Conservation (phyloP, 2,888 invertebrate genomes). For the Antheraea assamensis region DNA sequence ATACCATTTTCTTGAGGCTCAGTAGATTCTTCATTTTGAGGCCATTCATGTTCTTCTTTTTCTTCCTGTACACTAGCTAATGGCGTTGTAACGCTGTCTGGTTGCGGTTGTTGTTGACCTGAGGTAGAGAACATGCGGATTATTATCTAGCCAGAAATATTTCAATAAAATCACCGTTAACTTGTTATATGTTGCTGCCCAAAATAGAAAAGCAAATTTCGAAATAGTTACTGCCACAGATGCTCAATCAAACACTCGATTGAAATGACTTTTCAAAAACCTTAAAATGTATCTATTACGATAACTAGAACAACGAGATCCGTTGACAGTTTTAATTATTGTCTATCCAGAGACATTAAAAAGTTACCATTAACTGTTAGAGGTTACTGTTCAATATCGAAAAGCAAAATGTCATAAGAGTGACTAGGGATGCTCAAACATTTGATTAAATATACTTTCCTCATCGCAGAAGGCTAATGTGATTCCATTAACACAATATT, state of each 20-base stretch:
- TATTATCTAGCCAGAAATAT: neutral
- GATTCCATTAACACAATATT: too few relatives aligned
- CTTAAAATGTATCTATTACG: too few relatives aligned
- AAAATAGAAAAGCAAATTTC: neutral
- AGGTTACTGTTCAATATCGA: too few relatives aligned
- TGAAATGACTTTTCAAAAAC: too few relatives aligned
- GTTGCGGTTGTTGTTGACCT: constrained; percentile 56
- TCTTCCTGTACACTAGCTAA: constrained; percentile 86
- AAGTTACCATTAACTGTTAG: too few relatives aligned
- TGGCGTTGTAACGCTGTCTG: constrained; percentile 79
- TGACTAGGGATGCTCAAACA: too few relatives aligned
- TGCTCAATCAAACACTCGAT: neutral
- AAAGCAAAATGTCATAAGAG: too few relatives aligned
- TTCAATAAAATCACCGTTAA: neutral
- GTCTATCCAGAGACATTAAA: too few relatives aligned
- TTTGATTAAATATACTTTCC: too few relatives aligned
- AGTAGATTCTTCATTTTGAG: constrained; percentile 63
- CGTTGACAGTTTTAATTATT: too few relatives aligned
- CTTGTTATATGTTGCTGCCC: neutral
- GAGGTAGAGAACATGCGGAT: constrained; percentile 23
- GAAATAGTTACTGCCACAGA: neutral
- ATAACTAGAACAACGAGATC: too few relatives aligned
- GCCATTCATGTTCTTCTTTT: constrained; percentile 83
- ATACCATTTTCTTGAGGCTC: constrained; percentile 69
- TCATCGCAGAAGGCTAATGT: too few relatives aligned